Conservation (phyloP, 2,797 vertebrate genomes). For the Sternarchorhynchus goeldii region DNA sequence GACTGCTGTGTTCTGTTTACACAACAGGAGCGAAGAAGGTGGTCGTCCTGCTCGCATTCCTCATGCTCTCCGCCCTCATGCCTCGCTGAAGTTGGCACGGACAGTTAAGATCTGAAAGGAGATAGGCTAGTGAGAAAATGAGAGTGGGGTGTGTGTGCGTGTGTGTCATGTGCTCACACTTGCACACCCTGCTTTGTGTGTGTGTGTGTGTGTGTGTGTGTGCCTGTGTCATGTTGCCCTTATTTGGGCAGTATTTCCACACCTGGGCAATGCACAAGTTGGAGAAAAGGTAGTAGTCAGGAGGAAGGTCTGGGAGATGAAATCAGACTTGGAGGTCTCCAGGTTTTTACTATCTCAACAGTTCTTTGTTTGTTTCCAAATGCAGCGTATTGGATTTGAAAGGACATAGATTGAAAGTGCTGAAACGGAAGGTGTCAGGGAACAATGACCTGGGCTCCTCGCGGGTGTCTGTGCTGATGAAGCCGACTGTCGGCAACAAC, state of each 20-base stretch:
- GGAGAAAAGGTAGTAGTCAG: constrained; percentile 1
- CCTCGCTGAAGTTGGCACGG: constrained; percentile 49
- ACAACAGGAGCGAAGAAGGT: constrained; percentile 57
- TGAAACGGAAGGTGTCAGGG: too few species aligned
- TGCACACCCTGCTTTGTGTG: constrained; percentile 68
- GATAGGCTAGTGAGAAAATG: constrained; percentile 23
- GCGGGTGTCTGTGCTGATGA: background rate
- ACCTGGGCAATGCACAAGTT: constrained; percentile 69
- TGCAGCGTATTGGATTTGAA: too few species aligned
- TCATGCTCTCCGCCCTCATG: constrained; percentile 58
- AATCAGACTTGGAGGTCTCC: constrained; percentile 73
- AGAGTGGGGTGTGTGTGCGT: constrained; percentile 47
- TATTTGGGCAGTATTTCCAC: constrained; percentile 78
- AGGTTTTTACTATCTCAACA: background rate
- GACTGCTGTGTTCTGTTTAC: constrained; percentile 62
- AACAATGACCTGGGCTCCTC: background rate
- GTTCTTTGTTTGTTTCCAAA: background rate
- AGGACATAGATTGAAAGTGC: too few species aligned
- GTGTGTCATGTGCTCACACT: constrained; percentile 52
- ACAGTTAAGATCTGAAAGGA: constrained; percentile 48
- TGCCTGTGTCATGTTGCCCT: constrained; percentile 66
- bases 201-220: constrained; percentile 42
- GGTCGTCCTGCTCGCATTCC: constrained; percentile 46
- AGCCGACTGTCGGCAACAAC: too few species aligned
- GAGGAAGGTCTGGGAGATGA: constrained; percentile 61